These are phyloP conservation scores for Papilio xuthus DNA, from an alignment of 1,140 invertebrate genomes.

Conservation along the genomic window DNA sequence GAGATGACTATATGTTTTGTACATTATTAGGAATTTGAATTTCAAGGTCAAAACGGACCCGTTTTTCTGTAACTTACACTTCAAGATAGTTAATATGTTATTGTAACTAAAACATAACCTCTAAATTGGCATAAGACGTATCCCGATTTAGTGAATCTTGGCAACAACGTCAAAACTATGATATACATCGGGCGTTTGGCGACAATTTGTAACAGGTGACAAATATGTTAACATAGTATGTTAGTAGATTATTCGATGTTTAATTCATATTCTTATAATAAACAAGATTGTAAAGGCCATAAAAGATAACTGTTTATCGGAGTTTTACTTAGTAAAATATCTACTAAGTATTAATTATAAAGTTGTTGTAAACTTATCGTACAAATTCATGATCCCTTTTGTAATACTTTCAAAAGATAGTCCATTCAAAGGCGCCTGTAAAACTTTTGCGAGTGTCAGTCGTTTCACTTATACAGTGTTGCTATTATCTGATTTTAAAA, in stretches of 20 bases:
- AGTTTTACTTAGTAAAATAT: not conserved
- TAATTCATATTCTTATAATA: not conserved
- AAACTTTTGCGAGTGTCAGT: conserved; percentile 2
- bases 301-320: not conserved
- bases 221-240: not conserved
- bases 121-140: not conserved
- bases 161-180: not conserved
- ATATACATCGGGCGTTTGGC: conserved; percentile 3
- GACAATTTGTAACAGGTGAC: not conserved
- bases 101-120: not conserved
- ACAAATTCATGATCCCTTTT: not conserved
- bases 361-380: not conserved
- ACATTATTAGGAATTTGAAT: no score
- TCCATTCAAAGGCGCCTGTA: not conserved
- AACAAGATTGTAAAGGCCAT: no score
- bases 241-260: not conserved
- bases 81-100: no score
- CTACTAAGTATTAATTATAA: not conserved
- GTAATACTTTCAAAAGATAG: not conserved
- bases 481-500: conserved; percentile 1
- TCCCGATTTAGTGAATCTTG: conserved; percentile 5
- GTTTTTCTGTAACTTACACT: no score
- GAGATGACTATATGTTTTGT: no score
- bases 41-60: no score
- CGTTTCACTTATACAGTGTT: not conserved